Conservation (phyloP, 1,140 invertebrate genomes). For the Dendroctonus valens region DNA sequence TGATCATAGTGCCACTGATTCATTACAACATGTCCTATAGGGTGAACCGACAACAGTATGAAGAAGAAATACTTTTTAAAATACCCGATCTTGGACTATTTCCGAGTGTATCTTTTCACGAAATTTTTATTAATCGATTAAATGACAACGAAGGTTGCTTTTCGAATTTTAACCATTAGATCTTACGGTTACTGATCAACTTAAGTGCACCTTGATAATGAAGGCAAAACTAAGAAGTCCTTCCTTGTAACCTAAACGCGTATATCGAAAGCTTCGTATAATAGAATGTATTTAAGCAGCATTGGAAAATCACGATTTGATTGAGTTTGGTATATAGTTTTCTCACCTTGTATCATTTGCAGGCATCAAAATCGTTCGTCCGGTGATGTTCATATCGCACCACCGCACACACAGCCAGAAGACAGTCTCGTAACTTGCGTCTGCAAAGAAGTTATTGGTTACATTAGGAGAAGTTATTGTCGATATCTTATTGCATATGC, state of each 20-base stretch:
- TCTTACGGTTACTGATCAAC: too few species aligned
- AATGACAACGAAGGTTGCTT: too few species aligned
- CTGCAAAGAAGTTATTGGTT: constrained; percentile 34
- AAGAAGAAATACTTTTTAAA: too few species aligned
- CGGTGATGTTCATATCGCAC: constrained; percentile 29
- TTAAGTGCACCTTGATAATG: too few species aligned
- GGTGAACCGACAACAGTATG: background rate
- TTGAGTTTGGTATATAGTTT: background rate
- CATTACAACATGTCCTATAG: constrained; percentile 6
- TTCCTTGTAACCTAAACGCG: too few species aligned
- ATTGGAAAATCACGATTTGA: background rate
- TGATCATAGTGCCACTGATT: constrained; percentile 27
- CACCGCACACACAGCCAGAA: constrained; percentile 36
- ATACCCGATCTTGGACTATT: too few species aligned
- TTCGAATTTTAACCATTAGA: too few species aligned
- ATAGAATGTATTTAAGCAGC: background rate
- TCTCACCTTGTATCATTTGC: constrained; percentile 18
- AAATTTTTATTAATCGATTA: too few species aligned
- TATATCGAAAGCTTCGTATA: too few species aligned
- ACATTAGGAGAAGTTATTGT: constrained; percentile 39
- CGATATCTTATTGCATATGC: constrained; percentile 38
- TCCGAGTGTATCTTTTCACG: too few species aligned
- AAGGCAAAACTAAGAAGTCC: too few species aligned
- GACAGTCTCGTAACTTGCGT: constrained; percentile 35
- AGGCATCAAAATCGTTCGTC: constrained; percentile 19